These are phyloP conservation scores for Caiman crocodilus DNA, from an alignment of 2,797 vertebrate species.

Conservation along the genomic window DNA sequence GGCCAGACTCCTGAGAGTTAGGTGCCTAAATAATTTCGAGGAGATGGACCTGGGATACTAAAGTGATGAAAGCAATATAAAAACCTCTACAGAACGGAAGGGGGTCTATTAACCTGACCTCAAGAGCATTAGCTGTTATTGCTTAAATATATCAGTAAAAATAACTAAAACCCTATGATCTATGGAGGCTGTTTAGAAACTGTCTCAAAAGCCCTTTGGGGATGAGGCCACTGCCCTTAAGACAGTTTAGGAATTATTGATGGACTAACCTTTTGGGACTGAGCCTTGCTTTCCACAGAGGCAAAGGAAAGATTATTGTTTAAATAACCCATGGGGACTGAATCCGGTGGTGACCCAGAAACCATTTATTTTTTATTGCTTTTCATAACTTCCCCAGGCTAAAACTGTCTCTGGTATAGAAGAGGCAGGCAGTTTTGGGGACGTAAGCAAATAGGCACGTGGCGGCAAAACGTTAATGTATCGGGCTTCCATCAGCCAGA, in stretches of 20 bases:
- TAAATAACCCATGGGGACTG: slow-evolving; percentile 60
- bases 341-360: slow-evolving; percentile 80
- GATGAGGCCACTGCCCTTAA: slow-evolving; percentile 40
- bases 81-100: not conserved
- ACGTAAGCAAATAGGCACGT: slow-evolving; percentile 5
- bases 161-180: not conserved
- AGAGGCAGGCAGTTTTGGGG: slow-evolving; percentile 51
- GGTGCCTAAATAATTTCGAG: fast-evolving
- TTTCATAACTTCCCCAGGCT: slow-evolving; percentile 67
- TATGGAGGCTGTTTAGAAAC: slow-evolving; percentile 14
- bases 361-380: slow-evolving; percentile 78
- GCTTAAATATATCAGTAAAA: not conserved
- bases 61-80: fast-evolving
- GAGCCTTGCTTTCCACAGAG: slow-evolving; percentile 61
- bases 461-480: slow-evolving; percentile 15
- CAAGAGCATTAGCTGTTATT: not conserved
- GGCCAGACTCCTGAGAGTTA: not conserved
- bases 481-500: not conserved
- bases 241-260: slow-evolving; percentile 73
- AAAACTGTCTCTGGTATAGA: slow-evolving; percentile 44
- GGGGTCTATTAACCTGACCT: not conserved
- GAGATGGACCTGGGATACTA: fast-evolving
- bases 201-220: slow-evolving; percentile 18
- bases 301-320: slow-evolving; percentile 71
- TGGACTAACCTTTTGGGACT: slow-evolving; percentile 76